A percentile compares a stretch with the other conserved stretches of the same genome.
Evolutionary conservation across 2,888 invertebrate species (phyloP).

Genomic region (Diabrotica balteata): DNA sequence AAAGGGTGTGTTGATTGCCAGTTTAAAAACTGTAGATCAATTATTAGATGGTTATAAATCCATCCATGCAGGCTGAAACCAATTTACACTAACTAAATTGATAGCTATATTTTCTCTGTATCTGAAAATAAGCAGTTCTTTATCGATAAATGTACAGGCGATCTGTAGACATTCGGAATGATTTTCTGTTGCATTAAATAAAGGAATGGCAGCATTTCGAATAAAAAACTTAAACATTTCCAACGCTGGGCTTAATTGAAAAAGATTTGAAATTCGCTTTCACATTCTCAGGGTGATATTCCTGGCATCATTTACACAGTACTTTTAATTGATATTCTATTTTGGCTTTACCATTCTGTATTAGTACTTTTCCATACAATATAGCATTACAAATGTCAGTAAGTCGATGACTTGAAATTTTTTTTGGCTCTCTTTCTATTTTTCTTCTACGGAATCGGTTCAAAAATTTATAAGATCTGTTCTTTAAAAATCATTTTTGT

Average conservation of each 20-base stretch:
- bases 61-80: constrained; percentile 33
- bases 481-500: no score
- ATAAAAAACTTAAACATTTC: constrained; percentile 7
- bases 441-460: no score
- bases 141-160: constrained; percentile 27
- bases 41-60: constrained; percentile 41
- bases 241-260: constrained; percentile 14
- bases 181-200: constrained; percentile 17
- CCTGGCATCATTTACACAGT: no score
- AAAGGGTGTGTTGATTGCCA: constrained; percentile 37
- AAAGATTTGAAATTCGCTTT: not conserved
- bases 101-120: constrained; percentile 31
- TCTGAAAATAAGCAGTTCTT: constrained; percentile 24
- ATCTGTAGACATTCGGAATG: constrained; percentile 19
- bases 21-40: constrained; percentile 41
- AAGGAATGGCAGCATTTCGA: not conserved
- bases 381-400: no score
- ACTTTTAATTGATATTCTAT: no score
- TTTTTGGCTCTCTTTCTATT: no score
- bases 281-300: no score
- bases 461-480: no score
- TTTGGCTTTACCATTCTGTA: no score
- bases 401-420: no score
- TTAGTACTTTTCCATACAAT: no score
- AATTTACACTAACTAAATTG: constrained; percentile 39